A percentile compares a stretch with the other conserved stretches of the same genome.
phyloP scores from a whole-genome alignment of 2,888 invertebrate species.

The Eudasyphora cyanicolor region DNA sequence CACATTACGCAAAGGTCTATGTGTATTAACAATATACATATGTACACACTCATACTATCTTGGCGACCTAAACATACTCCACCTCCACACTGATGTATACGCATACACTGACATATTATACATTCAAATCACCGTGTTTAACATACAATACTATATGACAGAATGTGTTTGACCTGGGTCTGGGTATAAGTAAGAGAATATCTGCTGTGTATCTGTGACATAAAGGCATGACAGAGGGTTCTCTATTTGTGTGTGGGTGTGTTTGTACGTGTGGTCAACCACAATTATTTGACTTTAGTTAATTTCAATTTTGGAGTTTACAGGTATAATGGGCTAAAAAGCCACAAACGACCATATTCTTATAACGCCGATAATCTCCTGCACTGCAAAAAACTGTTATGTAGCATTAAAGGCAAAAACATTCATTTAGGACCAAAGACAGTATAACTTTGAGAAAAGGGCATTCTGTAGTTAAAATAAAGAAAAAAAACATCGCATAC shows the following conservation, averaged over 20 bases:
- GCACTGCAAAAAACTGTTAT: no score
- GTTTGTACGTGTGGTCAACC: slow-evolving; percentile 44
- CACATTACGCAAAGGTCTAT: no score
- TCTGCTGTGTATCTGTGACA: neutral
- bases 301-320: slow-evolving; percentile 53
- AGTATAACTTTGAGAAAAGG: no score
- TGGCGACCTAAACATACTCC: neutral
- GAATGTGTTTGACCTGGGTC: neutral
- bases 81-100: neutral
- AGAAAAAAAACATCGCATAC: no score
- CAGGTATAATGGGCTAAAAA: slow-evolving; percentile 19
- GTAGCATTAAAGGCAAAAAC: no score
- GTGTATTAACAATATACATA: slow-evolving; percentile 1
- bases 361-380: no score
- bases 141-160: neutral
- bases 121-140: neutral
- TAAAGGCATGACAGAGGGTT: neutral
- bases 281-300: slow-evolving; percentile 60
- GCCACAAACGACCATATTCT: neutral
- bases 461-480: no score
- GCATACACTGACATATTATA: neutral
- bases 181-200: neutral
- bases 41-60: neutral
- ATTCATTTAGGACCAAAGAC: no score
- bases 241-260: slow-evolving; percentile 1